These are phyloP conservation scores for Antechinus flavipes DNA, from an alignment of 2,113 vertebrate species.

Conservation along the genomic window DNA sequence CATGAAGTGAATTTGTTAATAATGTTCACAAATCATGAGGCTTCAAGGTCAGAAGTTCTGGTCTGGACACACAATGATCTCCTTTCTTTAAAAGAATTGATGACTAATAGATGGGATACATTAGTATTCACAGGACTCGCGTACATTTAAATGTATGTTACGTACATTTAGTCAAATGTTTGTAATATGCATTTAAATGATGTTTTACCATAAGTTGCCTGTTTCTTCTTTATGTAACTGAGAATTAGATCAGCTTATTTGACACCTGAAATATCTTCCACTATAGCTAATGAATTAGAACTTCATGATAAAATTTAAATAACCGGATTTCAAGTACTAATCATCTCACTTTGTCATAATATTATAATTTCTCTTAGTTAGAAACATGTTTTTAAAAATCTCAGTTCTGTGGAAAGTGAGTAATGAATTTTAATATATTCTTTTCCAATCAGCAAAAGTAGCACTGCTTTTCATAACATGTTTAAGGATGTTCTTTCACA, in stretches of 20 bases:
- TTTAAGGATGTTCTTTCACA: not conserved
- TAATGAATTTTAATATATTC: constrained; percentile 73
- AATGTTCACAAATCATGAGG: not conserved
- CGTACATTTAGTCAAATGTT: not conserved
- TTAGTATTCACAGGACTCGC: not conserved
- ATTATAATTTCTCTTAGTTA: constrained; percentile 71
- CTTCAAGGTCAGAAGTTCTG: not conserved
- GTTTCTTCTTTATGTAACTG: not conserved
- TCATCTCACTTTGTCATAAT: constrained; percentile 75
- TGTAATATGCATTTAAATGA: not conserved
- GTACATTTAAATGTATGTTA: not conserved
- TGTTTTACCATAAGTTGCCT: not conserved
- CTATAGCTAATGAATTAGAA: constrained; percentile 5
- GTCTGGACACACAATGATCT: not conserved
- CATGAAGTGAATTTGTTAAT: not conserved
- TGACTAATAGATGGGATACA: not conserved
- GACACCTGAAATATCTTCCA: not conserved
- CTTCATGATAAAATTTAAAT: constrained; percentile 27
- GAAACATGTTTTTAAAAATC: constrained; percentile 69
- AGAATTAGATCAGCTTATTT: not conserved
- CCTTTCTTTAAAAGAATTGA: not conserved
- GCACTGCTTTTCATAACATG: constrained; percentile 14
- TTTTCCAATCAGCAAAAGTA: constrained; percentile 61
- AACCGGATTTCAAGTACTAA: constrained; percentile 64
- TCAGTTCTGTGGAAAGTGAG: constrained; percentile 60